Percentiles rank a stretch among this genome's conserved stretches.
Conservation (phyloP, 1,140 invertebrate species). For the Nephila pilipes region DNA sequence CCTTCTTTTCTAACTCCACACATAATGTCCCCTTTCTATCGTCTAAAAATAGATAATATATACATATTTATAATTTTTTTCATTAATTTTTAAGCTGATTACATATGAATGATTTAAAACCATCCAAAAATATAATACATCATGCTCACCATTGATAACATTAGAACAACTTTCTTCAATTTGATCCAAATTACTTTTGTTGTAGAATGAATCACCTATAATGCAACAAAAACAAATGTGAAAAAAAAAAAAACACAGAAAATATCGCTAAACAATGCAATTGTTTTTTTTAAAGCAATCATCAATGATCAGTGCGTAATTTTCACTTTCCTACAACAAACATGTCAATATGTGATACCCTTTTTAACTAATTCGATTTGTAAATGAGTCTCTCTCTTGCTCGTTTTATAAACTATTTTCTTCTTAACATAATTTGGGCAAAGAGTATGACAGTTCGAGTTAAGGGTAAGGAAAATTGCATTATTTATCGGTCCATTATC, state of each 20-base stretch:
- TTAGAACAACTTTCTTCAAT: not conserved
- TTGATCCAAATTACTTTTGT: slow-evolving; percentile 3
- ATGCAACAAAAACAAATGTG: not conserved
- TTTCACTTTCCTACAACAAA: too few species aligned
- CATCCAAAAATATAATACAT: not conserved
- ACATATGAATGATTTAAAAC: not conserved
- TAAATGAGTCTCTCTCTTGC: too few species aligned
- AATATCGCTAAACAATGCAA: not conserved
- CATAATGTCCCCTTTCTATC: slow-evolving; percentile 54
- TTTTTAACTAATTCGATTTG: too few species aligned
- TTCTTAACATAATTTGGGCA: too few species aligned
- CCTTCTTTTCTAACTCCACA: slow-evolving; percentile 77
- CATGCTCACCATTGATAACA: not conserved
- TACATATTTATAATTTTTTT: not conserved
- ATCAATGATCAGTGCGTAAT: too few species aligned
- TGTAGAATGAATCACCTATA: slow-evolving; percentile 15
- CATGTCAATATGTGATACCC: too few species aligned
- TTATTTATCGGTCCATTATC: too few species aligned
- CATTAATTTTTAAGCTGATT: not conserved
- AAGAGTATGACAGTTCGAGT: too few species aligned
- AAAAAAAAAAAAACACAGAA: not conserved
- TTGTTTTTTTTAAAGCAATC: too few species aligned
- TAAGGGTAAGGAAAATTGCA: too few species aligned
- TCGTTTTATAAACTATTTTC: too few species aligned
- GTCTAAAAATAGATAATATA: slow-evolving; percentile 45